Evolutionary conservation across 2,888 invertebrate genomes (phyloP).

Genomic region (Nomada hirtipes): DNA sequence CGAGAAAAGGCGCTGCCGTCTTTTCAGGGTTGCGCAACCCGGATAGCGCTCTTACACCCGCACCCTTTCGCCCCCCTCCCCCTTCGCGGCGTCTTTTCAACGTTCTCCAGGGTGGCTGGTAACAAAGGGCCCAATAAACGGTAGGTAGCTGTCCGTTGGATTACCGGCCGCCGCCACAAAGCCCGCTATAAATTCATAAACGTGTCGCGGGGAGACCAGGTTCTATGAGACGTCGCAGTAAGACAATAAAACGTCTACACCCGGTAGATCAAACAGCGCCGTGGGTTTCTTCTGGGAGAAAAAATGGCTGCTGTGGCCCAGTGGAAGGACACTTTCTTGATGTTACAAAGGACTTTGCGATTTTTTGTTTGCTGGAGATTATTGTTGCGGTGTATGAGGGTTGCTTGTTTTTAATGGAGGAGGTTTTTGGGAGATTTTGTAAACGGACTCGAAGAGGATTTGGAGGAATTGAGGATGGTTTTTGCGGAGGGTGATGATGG

Average conservation of each 20-base stretch:
- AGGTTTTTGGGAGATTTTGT: too few relatives aligned
- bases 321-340: constrained; percentile 25
- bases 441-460: not conserved
- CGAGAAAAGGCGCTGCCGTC: constrained; percentile 68
- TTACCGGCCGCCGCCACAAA: constrained; percentile 71
- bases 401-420: not conserved
- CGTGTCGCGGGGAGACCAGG: constrained; percentile 71
- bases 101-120: constrained; percentile 61
- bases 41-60: constrained; percentile 58
- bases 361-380: not conserved
- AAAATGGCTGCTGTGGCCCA: not conserved
- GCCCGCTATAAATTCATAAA: constrained; percentile 81
- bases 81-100: constrained; percentile 2
- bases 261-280: constrained; percentile 68
- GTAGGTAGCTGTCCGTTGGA: constrained; percentile 75
- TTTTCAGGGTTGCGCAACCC: constrained; percentile 59
- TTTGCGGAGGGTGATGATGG: not conserved
- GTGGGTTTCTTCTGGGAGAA: not conserved
- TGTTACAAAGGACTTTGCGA: not conserved
- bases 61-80: not conserved
- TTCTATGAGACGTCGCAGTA: constrained; percentile 73
- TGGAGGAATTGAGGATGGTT: not conserved
- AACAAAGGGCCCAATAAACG: constrained; percentile 74
- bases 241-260: constrained; percentile 73
- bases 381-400: not conserved